Evolutionary conservation across 53 echinoderm and acorn worm genomes (phyloP), one percentile per base, ranked within the genome.

Genomic region (Antedon mediterranea): DNA sequence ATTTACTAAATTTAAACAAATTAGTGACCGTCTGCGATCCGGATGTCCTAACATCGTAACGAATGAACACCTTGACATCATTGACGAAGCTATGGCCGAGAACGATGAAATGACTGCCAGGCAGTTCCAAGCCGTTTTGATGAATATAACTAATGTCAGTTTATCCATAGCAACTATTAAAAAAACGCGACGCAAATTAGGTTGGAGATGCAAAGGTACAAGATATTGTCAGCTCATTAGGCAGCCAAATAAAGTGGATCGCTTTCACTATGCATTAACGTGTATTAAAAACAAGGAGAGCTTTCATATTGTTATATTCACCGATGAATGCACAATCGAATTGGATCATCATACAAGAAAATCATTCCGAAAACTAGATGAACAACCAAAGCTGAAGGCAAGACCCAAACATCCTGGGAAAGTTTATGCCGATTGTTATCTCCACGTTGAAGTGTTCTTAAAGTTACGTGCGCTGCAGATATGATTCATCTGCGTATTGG

Each of bases 201-300:
- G 79, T 28, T 84, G 84, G 84, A 80, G 74, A 2, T 74, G 75
- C 7, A 79, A 74, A 0, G 72, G 78, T 43, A 29, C 84, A 31
- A 34, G 72, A n/a, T n/a, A n/a, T n/a, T n/a, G 79, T 32, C 84
- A 84, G 44, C 43, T 84, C 0, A 84, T 84, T 28, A 37, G 84
- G 5, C n/a, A 31, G 26, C 74, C 73, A 43, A 84, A 84, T 32
- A 79, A 43, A 31, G 43, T 42, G 0, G 32, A 30, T 74, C 84
- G 80, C 31, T 74, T 72, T 23, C 74, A 80, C 29, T 80, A 44
- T 33, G 84, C 79, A 74, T 32, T 74, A 0, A 5, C 34, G 0
- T 79, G 79, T 33, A 42, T 79, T 28, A 20, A 32, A 0, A 32
- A 9, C 6, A 15, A 57, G 0, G 81, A 81, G 23, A 32, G 30